Conservation (phyloP, 2,797 vertebrate species). For the Etheostoma nigrum region DNA sequence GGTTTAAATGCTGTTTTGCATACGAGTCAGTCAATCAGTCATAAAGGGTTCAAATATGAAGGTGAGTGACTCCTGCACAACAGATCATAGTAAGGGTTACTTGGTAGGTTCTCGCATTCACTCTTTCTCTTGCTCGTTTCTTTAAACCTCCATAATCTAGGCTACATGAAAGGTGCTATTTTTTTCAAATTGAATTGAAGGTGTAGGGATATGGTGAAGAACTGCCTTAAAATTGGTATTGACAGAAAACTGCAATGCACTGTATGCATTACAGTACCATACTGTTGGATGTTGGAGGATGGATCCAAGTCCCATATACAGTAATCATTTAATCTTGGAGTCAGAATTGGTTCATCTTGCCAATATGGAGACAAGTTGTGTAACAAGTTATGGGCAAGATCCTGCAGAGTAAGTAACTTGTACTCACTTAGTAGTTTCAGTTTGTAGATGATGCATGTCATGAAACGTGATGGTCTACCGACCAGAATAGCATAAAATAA, state of each 20-base stretch:
- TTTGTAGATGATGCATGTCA: not conserved
- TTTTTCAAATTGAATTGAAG: not conserved
- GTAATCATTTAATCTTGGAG: not conserved
- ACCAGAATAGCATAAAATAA: not conserved
- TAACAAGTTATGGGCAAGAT: not conserved
- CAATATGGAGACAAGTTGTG: not conserved
- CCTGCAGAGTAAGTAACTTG: not conserved
- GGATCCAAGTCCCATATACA: not conserved
- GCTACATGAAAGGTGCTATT: not conserved
- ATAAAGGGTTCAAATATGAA: constrained; percentile 24
- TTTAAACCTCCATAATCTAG: not conserved
- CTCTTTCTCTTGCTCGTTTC: not conserved
- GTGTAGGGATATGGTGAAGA: not conserved
- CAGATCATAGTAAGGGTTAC: constrained; percentile 2
- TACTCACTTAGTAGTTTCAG: not conserved
- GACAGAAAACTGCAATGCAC: constrained; percentile 1
- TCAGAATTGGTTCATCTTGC: constrained; percentile 2
- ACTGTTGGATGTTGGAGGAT: not conserved
- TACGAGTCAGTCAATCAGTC: constrained; percentile 24
- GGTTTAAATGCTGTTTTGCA: constrained; percentile 6
- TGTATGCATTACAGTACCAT: not conserved
- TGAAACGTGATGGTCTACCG: not conserved
- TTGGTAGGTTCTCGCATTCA: not conserved
- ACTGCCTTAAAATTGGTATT: not conserved
- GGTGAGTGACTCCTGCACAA: constrained; percentile 6